Percentiles rank a stretch among this genome's conserved stretches.
These are phyloP conservation scores for Tiliacea aurago DNA, from an alignment of 2,888 invertebrate genomes.

Conservation along the genomic window DNA sequence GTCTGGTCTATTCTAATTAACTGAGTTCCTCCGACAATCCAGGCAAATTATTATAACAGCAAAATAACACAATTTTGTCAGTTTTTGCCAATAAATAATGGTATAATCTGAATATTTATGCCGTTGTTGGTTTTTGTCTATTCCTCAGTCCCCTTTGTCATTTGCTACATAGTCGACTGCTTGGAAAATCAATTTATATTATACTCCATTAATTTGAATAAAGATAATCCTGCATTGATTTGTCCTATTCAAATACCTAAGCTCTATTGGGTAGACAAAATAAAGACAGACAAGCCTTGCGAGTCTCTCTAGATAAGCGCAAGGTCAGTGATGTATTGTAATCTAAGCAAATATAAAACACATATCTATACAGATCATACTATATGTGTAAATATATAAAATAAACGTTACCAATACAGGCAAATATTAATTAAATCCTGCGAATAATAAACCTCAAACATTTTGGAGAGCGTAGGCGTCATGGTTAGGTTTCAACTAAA, in stretches of 20 bases:
- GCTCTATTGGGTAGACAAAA: neutral
- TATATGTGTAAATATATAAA: neutral
- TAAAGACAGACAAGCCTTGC: slow-evolving; percentile 5
- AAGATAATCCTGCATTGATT: neutral
- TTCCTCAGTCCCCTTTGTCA: neutral
- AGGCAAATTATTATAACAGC: neutral
- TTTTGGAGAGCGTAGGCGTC: slow-evolving; percentile 3
- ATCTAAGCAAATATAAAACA: neutral
- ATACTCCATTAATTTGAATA: neutral
- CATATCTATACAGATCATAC: neutral
- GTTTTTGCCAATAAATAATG: neutral
- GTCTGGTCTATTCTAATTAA: neutral
- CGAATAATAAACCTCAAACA: slow-evolving; percentile 19
- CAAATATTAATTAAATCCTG: neutral
- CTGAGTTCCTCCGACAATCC: no score
- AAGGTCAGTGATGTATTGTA: neutral
- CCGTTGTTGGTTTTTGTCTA: no score
- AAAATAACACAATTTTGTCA: neutral
- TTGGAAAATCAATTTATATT: neutral
- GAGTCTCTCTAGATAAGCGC: slow-evolving; percentile 4
- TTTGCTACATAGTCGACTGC: neutral
- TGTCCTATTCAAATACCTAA: neutral
- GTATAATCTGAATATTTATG: neutral
- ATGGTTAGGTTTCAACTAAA: slow-evolving; percentile 9
- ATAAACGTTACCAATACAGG: neutral